A percentile compares a stretch with the other conserved stretches of the same genome.
Evolutionary conservation across 2,797 vertebrate genomes (phyloP).

Genomic region (Steatocranus sp.): DNA sequence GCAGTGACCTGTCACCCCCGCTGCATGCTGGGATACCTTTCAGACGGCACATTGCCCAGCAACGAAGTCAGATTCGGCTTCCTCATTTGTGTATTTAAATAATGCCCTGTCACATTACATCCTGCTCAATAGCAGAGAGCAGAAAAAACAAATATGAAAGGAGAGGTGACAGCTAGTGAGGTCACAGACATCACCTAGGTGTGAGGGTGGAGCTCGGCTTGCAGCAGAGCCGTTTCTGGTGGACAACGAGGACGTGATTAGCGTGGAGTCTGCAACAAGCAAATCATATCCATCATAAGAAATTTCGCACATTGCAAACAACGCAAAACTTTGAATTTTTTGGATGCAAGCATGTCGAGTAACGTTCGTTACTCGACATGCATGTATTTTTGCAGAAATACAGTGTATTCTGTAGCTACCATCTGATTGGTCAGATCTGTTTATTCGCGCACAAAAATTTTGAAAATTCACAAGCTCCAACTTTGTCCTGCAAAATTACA

Average conservation of each 20-base stretch:
- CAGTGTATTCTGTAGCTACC: neutral
- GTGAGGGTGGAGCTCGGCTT: neutral
- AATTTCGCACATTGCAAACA: neutral
- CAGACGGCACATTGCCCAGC: neutral
- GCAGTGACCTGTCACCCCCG: slow-evolving; percentile 37
- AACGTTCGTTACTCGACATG: rapidly evolving
- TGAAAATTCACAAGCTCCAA: neutral
- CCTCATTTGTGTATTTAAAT: slow-evolving; percentile 8
- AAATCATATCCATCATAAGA: no score
- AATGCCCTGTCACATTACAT: neutral
- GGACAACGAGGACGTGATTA: neutral
- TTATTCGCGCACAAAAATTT: rapidly evolving
- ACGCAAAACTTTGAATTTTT: neutral
- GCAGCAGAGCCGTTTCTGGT: rapidly evolving
- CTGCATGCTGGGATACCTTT: slow-evolving; percentile 39
- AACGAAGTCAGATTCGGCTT: neutral
- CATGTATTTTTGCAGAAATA: neutral
- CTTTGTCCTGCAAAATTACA: neutral
- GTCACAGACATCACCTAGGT: neutral
- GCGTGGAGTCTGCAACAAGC: neutral
- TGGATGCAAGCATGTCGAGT: neutral
- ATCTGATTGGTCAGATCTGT: neutral
- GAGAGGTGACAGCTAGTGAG: neutral
- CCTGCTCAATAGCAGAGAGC: neutral
- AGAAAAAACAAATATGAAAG: neutral